Evolutionary conservation across 2,797 vertebrate genomes (phyloP).

Genomic region (Paguma larvata): DNA sequence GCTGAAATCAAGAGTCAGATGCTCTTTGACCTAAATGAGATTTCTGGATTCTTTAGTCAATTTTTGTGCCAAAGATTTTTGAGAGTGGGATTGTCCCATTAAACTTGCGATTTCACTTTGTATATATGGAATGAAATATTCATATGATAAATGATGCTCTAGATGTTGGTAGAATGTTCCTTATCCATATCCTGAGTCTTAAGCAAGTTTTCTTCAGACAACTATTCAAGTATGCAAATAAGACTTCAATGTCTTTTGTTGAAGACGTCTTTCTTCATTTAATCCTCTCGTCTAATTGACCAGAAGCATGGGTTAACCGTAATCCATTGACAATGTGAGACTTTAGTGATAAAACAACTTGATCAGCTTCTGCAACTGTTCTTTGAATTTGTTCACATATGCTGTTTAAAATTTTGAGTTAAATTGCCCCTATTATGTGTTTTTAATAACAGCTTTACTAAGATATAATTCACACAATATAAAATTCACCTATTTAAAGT

Average conservation of each 20-base stretch:
- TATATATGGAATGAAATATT: neutral
- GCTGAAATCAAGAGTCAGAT: no score
- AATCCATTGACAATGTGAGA: neutral
- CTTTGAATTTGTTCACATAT: neutral
- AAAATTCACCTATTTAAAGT: neutral
- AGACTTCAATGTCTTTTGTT: neutral
- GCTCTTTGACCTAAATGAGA: neutral
- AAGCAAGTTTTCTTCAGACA: neutral
- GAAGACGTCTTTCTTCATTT: neutral
- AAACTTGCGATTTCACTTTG: neutral
- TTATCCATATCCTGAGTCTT: neutral
- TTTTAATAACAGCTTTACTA: neutral
- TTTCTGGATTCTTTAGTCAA: neutral
- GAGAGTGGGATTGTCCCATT: neutral
- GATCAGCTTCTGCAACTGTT: neutral
- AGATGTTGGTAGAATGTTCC: neutral
- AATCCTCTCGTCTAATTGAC: neutral
- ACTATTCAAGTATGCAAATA: neutral
- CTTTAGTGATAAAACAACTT: neutral
- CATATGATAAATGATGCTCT: neutral
- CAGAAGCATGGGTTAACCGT: neutral
- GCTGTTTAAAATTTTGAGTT: neutral
- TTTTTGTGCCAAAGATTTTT: slow-evolving; percentile 16
- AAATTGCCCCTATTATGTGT: neutral
- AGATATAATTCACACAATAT: neutral